phyloP scores from a whole-genome alignment of 2,113 vertebrate genomes.

The Australoheros scitulus region DNA sequence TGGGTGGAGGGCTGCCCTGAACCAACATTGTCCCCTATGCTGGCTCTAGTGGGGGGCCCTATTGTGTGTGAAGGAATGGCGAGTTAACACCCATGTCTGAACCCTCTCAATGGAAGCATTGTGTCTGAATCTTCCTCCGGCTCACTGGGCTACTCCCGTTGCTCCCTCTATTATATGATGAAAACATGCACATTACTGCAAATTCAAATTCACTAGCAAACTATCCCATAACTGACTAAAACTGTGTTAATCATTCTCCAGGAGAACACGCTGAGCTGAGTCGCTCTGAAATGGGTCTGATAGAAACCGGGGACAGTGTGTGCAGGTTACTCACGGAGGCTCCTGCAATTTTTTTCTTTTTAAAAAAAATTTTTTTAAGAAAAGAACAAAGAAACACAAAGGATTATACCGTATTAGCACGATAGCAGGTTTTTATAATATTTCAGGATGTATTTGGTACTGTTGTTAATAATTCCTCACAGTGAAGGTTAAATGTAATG shows the following conservation, averaged over 20 bases:
- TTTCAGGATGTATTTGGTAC: slow-evolving; percentile 20
- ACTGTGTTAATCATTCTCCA: slow-evolving; percentile 48
- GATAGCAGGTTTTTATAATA: slow-evolving; percentile 55
- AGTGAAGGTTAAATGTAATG: background rate
- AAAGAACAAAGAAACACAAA: slow-evolving; percentile 66
- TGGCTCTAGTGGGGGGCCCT: slow-evolving; percentile 74
- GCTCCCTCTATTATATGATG: slow-evolving; percentile 34
- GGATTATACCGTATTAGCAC: slow-evolving; percentile 62
- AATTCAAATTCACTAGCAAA: slow-evolving; percentile 49
- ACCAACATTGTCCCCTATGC: slow-evolving; percentile 80
- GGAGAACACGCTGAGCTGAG: slow-evolving; percentile 28
- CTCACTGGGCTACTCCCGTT: slow-evolving; percentile 58
- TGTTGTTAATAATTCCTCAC: background rate
- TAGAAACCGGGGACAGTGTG: slow-evolving; percentile 40
- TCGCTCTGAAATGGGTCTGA: slow-evolving; percentile 24
- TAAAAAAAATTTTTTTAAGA: slow-evolving; percentile 31
- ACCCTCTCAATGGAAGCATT: slow-evolving; percentile 82
- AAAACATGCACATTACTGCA: slow-evolving; percentile 54
- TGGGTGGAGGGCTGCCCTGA: slow-evolving; percentile 76
- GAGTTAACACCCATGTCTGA: slow-evolving; percentile 82
- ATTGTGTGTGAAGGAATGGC: slow-evolving; percentile 84
- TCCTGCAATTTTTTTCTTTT: slow-evolving; percentile 56
- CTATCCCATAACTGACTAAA: slow-evolving; percentile 31
- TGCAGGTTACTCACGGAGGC: slow-evolving; percentile 40
- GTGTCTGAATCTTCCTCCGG: slow-evolving; percentile 80